Evolutionary conservation across 2,888 invertebrate genomes (phyloP), one percentile per base, ranked within the genome.

Genomic region (Hydraecia micacea): DNA sequence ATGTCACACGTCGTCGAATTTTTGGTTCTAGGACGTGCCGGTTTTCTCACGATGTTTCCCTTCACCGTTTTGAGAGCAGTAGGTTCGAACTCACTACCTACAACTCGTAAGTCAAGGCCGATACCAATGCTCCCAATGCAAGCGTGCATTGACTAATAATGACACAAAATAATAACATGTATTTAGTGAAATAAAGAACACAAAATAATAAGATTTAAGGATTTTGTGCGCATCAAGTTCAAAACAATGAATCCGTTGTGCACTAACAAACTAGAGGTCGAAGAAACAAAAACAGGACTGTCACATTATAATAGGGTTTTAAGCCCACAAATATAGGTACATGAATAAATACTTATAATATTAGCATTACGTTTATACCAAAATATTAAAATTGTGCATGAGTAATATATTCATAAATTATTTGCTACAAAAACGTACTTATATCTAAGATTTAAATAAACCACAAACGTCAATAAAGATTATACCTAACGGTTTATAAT

Each of bases 361-460:
- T 9, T 55, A 55, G 36, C 18, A 36, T 36, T 36, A 69, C 1
- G 25, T 52, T 70, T 32, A 70, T 18, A 55, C 18, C 18, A 55
- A 70, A 55, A 55, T 55, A 70, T 70, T 36, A n/a, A 70, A 70
- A 55, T 70, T 70, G 70, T 70, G 55, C 70, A 70, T 7, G 18
- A 70, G 18, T 70, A 70, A 69, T 55, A 49, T 25, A 49, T 68
- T 49, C 2, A 32, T 21, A 55, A 69, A 70, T 55, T 52, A 36
- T 36, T 52, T n/a, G 69, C 52, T 70, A n/a, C n/a, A n/a, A 70
- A n/a, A 55, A 70, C 55, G n/a, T n/a, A 70, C 55, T 39, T n/a
- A 39, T n/a, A 39, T n/a, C 52, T 39, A 70, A 70, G 6, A 69
- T 25, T 13, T 32, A 15, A 36, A 65, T 65, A 67, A 42, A 46